Conservation (phyloP, 2,888 invertebrate species). For the Neoitamus cyanurus region DNA sequence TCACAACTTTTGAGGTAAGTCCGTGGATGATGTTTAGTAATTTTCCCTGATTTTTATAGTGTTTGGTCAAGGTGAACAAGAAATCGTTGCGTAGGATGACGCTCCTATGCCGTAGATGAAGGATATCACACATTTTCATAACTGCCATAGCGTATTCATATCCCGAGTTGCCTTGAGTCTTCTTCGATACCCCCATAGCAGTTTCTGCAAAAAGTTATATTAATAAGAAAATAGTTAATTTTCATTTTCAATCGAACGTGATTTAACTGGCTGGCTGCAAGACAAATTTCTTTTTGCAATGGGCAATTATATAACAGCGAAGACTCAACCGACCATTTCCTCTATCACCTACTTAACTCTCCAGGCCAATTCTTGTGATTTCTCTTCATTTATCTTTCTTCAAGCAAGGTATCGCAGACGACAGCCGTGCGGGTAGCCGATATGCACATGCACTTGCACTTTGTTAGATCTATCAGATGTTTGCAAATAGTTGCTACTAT, state of each 20-base stretch:
- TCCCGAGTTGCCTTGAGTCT: constrained; percentile 82
- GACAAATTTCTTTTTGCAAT: not conserved
- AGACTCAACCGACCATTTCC: not conserved
- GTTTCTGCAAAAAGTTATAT: no score
- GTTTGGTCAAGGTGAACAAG: constrained; percentile 80
- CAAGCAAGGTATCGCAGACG: not conserved
- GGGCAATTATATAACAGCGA: constrained; percentile 1
- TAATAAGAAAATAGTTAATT: not conserved
- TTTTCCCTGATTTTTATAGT: constrained; percentile 79
- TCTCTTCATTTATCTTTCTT: not conserved
- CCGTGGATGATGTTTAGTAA: constrained; percentile 82
- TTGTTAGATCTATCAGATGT: not conserved
- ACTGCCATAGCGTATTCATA: constrained; percentile 89
- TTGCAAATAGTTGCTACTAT: not conserved
- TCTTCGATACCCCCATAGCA: constrained; percentile 88
- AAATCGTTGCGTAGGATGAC: constrained; percentile 82
- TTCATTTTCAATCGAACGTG: not conserved
- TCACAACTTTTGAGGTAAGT: constrained; percentile 82
- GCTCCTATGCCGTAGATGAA: constrained; percentile 84
- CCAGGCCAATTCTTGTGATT: not conserved
- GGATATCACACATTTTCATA: constrained; percentile 90
- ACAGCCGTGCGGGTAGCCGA: not conserved
- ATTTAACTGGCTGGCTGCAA: not conserved
- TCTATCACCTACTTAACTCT: not conserved
- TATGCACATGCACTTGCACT: not conserved